A percentile compares a stretch with the other conserved stretches of the same genome.
Conservation (phyloP, 2,888 invertebrate species). For the Brenthis hecate region DNA sequence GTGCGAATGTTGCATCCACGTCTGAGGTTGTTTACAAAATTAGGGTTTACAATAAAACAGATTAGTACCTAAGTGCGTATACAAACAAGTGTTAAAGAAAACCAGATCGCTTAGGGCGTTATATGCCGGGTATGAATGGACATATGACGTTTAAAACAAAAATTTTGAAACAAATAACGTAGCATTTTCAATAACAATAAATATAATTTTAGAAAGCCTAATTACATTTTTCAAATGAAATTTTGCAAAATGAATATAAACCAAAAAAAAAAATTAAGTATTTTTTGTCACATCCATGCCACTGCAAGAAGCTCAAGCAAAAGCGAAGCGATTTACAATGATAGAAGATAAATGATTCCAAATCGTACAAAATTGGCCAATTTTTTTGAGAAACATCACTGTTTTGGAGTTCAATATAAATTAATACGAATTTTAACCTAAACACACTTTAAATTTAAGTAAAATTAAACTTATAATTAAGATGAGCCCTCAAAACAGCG, state of each 20-base stretch:
- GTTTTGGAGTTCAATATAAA: constrained; percentile 39
- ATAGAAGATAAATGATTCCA: constrained; percentile 36
- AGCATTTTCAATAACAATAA: no score
- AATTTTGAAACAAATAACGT: background rate
- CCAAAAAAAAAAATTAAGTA: background rate
- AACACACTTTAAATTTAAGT: constrained; percentile 7
- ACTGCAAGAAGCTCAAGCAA: constrained; percentile 75
- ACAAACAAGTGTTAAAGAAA: constrained; percentile 81
- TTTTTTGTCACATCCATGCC: constrained; percentile 58
- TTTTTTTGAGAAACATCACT: constrained; percentile 36
- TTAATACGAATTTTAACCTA: background rate
- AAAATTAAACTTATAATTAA: constrained; percentile 16
- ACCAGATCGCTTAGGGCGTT: constrained; percentile 71
- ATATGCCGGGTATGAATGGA: constrained; percentile 57
- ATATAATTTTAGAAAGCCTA: no score
- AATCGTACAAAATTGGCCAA: constrained; percentile 26
- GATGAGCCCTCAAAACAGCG: constrained; percentile 62
- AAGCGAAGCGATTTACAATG: constrained; percentile 73
- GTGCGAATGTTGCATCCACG: constrained; percentile 42
- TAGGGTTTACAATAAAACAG: constrained; percentile 46
- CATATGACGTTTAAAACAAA: constrained; percentile 16
- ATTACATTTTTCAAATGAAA: no score
- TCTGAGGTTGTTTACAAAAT: constrained; percentile 46
- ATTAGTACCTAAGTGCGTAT: constrained; percentile 73
- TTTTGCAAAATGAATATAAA: background rate